Conservation (phyloP, 2,113 vertebrate genomes). For the Pteropus alecto region DNA sequence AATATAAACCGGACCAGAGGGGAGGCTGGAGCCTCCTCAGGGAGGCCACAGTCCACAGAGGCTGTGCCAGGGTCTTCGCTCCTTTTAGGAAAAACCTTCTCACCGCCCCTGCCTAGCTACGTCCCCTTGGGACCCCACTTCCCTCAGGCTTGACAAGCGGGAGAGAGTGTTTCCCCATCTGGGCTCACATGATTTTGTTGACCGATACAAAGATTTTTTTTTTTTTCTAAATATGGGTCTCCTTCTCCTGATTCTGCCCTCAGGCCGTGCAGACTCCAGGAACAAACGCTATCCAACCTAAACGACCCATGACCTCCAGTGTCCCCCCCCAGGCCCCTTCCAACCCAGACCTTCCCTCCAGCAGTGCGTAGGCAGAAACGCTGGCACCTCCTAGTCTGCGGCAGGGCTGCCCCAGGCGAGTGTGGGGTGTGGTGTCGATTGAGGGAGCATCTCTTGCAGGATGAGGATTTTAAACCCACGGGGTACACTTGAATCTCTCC, state of each 20-base stretch:
- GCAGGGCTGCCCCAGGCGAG: not conserved
- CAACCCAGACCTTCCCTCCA: not conserved
- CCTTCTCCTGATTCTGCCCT: not conserved
- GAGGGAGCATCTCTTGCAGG: not conserved
- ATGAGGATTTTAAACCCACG: not conserved
- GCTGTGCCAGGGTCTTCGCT: fast-evolving
- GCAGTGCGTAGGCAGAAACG: fast-evolving
- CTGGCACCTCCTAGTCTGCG: not conserved
- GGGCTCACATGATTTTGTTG: not conserved
- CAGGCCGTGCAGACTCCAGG: not conserved
- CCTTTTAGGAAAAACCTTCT: not conserved
- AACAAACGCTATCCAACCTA: no score
- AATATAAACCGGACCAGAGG: not conserved
- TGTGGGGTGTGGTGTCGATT: fast-evolving
- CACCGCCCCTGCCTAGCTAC: not conserved
- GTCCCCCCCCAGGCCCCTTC: not conserved
- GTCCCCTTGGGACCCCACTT: not conserved
- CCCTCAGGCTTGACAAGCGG: not conserved
- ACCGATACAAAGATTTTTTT: not conserved
- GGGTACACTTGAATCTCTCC: not conserved
- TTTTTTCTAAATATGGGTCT: not conserved
- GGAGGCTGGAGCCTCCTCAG: not conserved
- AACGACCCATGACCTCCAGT: not conserved
- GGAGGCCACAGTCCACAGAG: not conserved
- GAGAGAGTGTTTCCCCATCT: not conserved